A percentile compares a stretch with the other conserved stretches of the same genome.
Evolutionary conservation across 1,140 invertebrate species (phyloP).

Genomic region (Drosophila murphyi): DNA sequence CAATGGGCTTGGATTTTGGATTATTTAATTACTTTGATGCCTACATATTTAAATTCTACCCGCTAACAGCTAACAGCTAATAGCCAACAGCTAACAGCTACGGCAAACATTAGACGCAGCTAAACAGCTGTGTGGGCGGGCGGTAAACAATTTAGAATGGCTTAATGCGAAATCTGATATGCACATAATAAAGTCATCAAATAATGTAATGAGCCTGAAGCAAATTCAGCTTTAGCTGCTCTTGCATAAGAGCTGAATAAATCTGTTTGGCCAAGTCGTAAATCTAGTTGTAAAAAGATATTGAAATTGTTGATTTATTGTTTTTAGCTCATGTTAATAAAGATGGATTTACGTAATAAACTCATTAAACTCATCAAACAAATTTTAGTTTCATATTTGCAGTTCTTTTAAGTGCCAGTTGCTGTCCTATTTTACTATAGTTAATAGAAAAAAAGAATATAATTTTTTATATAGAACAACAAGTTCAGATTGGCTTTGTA

Average conservation of each 20-base stretch:
- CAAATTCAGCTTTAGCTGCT: not conserved
- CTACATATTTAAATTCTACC: constrained; percentile 13
- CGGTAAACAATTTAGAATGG: not conserved
- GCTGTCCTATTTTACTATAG: no score
- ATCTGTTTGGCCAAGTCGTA: not conserved
- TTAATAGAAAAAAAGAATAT: no score
- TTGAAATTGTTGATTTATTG: no score
- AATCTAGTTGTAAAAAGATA: not conserved
- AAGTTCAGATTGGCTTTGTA: not conserved
- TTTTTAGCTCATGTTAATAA: no score
- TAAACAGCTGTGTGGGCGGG: not conserved
- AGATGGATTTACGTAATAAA: no score
- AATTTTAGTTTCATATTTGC: no score
- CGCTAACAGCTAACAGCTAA: not conserved
- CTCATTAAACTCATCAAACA: no score
- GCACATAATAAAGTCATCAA: not conserved
- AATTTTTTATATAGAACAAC: no score
- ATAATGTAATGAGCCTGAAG: not conserved
- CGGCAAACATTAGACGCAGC: not conserved
- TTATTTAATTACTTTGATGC: constrained; percentile 35
- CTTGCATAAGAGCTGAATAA: not conserved
- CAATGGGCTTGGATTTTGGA: constrained; percentile 32
- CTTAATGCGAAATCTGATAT: not conserved
- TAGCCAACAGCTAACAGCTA: not conserved
- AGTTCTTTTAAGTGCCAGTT: no score